These are phyloP conservation scores for Prionace glauca DNA, from an alignment of 2,797 vertebrate genomes.

Conservation along the genomic window DNA sequence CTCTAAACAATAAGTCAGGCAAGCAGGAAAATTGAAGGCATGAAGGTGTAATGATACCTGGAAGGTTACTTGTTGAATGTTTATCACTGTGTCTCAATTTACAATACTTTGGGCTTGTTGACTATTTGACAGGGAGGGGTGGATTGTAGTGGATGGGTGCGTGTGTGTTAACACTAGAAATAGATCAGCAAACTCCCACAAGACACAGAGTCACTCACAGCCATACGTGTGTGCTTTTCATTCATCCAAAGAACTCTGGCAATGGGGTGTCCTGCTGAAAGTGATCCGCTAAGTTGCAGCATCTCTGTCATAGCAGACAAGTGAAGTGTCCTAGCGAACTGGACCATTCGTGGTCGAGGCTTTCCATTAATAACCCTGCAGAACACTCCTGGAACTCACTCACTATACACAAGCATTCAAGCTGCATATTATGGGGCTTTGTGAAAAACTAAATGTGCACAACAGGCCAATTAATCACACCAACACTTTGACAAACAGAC, in stretches of 20 bases:
- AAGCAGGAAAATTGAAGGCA: background rate
- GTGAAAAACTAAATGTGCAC: slow-evolving; percentile 53
- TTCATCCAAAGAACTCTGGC: slow-evolving; percentile 34
- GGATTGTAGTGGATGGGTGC: background rate
- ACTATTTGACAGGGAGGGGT: too few relatives aligned
- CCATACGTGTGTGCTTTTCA: slow-evolving; percentile 41
- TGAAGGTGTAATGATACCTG: background rate
- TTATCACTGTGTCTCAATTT: too few relatives aligned
- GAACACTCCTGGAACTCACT: slow-evolving; percentile 55
- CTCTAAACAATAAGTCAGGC: background rate
- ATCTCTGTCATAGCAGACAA: slow-evolving; percentile 54
- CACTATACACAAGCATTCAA: slow-evolving; percentile 55
- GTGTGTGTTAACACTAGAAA: background rate
- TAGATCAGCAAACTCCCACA: slow-evolving; percentile 2
- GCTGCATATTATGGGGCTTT: slow-evolving; percentile 52
- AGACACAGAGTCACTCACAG: slow-evolving; percentile 23
- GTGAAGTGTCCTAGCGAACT: slow-evolving; percentile 58
- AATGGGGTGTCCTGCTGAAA: slow-evolving; percentile 39
- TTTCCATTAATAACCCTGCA: slow-evolving; percentile 57
- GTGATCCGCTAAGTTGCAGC: slow-evolving; percentile 47
- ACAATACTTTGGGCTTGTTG: too few relatives aligned
- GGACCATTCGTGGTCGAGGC: slow-evolving; percentile 52
- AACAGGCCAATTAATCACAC: slow-evolving; percentile 57
- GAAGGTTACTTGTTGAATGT: background rate
- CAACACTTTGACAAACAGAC: slow-evolving; percentile 47